Conservation (phyloP, 2,888 invertebrate species). For the Drosophila borborema region DNA sequence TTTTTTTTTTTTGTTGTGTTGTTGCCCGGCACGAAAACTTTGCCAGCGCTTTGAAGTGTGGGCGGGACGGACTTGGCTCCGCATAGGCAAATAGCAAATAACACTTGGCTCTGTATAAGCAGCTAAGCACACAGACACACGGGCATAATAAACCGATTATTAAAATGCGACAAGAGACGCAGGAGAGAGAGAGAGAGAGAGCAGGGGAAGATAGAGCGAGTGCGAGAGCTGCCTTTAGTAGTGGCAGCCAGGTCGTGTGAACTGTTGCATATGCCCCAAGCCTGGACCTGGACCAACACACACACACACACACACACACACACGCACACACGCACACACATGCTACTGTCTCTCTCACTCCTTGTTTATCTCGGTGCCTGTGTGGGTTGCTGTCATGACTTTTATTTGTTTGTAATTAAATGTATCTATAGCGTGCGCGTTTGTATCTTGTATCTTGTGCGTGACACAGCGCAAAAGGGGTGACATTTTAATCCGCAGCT, state of each 20-base stretch:
- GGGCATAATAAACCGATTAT: slow-evolving; percentile 75
- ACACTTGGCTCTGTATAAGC: slow-evolving; percentile 42
- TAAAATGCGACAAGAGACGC: slow-evolving; percentile 59
- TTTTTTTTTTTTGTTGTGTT: not conserved
- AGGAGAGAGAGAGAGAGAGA: not conserved
- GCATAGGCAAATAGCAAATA: slow-evolving; percentile 49
- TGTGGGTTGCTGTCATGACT: slow-evolving; percentile 75
- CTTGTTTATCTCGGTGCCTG: slow-evolving; percentile 9
- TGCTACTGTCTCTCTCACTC: not conserved
- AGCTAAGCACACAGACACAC: slow-evolving; percentile 33
- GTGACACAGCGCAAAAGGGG: slow-evolving; percentile 71
- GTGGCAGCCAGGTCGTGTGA: slow-evolving; percentile 63
- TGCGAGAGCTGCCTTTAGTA: slow-evolving; percentile 5
- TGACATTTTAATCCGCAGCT: slow-evolving; percentile 84
- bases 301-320: slow-evolving; percentile 1
- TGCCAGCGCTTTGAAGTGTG: slow-evolving; percentile 65
- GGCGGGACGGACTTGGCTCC: slow-evolving; percentile 44
- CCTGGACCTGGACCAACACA: slow-evolving; percentile 48
- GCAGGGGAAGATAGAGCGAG: not conserved
- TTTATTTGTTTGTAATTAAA: slow-evolving; percentile 82
- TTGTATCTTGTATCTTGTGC: slow-evolving; percentile 51
- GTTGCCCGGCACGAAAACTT: slow-evolving; percentile 45
- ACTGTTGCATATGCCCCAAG: slow-evolving; percentile 72
- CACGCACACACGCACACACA: slow-evolving; percentile 1
- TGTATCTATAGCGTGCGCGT: slow-evolving; percentile 61